Conservation (phyloP, 2,797 vertebrate genomes). For the Mico argentatus region DNA sequence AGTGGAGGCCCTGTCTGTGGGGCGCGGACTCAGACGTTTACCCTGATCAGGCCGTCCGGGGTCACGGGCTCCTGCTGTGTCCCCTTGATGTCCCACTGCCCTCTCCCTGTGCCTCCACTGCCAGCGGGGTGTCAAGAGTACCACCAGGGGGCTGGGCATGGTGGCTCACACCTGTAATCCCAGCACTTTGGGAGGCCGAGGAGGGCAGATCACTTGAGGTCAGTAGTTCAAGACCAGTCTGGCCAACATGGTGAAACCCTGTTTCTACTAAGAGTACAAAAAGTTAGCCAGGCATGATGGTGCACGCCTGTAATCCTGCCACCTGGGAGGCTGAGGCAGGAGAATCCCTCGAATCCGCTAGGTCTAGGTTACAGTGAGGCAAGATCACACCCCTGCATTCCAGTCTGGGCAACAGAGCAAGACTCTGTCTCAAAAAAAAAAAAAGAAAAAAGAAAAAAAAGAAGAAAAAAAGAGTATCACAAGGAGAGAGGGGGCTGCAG, state of each 20-base stretch:
- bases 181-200: background rate
- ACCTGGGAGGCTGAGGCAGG: background rate
- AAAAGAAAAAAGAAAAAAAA: no score
- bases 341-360: background rate
- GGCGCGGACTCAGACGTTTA: background rate
- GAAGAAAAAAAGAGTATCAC: background rate
- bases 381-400: background rate
- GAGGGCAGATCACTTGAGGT: background rate
- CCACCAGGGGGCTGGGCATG: accelerated
- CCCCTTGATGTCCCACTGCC: accelerated
- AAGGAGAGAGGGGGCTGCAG: background rate
- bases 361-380: background rate
- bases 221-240: background rate
- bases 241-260: background rate
- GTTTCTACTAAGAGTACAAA: background rate
- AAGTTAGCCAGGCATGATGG: background rate
- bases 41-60: background rate
- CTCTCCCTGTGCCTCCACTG: accelerated
- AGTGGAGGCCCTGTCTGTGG: background rate
- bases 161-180: background rate
- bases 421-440: background rate
- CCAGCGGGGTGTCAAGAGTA: background rate
- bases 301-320: background rate
- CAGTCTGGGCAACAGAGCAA: background rate
- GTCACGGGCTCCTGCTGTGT: background rate